Evolutionary conservation across 2,888 invertebrate genomes (phyloP).

Genomic region (Antitype chi): DNA sequence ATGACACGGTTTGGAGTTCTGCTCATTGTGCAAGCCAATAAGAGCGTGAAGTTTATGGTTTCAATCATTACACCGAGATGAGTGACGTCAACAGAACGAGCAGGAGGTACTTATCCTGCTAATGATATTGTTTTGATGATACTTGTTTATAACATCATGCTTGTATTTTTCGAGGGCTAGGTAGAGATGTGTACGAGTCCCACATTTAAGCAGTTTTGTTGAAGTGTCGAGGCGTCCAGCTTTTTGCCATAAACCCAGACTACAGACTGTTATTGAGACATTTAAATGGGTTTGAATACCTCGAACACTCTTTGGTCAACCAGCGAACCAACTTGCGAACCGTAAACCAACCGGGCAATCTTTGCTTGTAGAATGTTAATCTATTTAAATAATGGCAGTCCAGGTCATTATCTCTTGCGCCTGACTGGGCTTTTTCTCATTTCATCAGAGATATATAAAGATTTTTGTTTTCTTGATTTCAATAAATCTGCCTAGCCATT

Average conservation of each 20-base stretch:
- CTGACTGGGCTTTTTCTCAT: neutral
- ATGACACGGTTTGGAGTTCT: conserved; percentile 57
- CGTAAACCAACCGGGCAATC: neutral
- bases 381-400: neutral
- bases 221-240: neutral
- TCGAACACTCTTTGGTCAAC: neutral
- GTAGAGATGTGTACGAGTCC: neutral
- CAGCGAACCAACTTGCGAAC: too few relatives aligned
- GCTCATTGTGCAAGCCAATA: conserved; percentile 60
- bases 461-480: neutral
- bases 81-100: conserved; percentile 36
- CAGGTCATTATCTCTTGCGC: conserved; percentile 10
- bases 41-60: conserved; percentile 62
- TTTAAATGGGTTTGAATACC: neutral
- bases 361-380: conserved; percentile 9
- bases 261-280: neutral
- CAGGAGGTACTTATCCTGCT: conserved; percentile 1
- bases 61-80: conserved; percentile 54
- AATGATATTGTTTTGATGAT: conserved; percentile 21
- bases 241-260: too few relatives aligned
- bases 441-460: neutral
- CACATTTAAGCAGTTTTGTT: neutral
- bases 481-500: too few relatives aligned
- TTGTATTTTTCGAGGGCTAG: neutral
- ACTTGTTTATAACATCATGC: neutral